Conservation (phyloP, 2,113 vertebrate genomes). For the Dipodomys merriami region DNA sequence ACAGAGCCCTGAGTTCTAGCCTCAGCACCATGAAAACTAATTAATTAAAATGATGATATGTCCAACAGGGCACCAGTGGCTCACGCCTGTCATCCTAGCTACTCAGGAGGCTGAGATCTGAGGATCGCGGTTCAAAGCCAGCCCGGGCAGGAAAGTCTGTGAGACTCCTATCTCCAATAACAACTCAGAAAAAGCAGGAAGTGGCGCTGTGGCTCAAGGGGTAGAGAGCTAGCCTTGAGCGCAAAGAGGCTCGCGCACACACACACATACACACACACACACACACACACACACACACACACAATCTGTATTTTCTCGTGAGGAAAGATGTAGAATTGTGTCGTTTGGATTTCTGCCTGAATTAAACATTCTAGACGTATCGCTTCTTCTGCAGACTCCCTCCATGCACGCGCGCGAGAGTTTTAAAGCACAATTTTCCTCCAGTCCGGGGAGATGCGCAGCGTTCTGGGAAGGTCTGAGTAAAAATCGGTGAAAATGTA, state of each 20-base stretch:
- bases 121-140: too few species aligned
- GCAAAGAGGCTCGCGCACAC: too few species aligned
- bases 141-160: too few species aligned
- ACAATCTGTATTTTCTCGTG: constrained; percentile 56
- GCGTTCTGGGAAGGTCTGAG: too few species aligned
- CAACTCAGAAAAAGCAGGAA: too few species aligned
- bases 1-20: not conserved
- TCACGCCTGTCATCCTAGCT: too few species aligned
- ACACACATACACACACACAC: not conserved
- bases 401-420: not conserved
- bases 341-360: too few species aligned
- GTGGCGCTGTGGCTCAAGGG: too few species aligned
- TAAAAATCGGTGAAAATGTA: not conserved
- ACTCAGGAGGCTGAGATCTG: too few species aligned
- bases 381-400: not conserved
- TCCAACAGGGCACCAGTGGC: not conserved
- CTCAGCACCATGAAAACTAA: not conserved
- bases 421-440: not conserved
- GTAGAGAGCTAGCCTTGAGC: too few species aligned
- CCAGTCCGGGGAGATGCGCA: not conserved
- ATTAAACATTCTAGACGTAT: constrained; percentile 23
- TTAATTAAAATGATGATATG: constrained; percentile 42
- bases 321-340: constrained; percentile 9
- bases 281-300: constrained; percentile 54
- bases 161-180: too few species aligned